Evolutionary conservation across 2,888 invertebrate genomes (phyloP).

Genomic region (Hymenopus coronatus): DNA sequence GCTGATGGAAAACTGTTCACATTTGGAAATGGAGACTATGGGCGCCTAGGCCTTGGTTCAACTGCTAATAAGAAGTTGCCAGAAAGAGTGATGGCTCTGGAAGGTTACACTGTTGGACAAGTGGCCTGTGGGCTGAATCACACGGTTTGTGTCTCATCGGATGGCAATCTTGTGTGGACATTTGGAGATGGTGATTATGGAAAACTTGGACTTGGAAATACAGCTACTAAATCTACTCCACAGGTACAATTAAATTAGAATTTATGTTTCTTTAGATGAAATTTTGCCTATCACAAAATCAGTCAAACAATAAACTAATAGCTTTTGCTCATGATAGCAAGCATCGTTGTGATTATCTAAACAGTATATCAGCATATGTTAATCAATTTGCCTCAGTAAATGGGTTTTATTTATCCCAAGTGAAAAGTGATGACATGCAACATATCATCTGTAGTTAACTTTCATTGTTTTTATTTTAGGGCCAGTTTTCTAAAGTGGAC

Average conservation of each 20-base stretch:
- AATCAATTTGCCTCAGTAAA: too few species aligned
- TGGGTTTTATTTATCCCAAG: too few species aligned
- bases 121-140: conserved; percentile 64
- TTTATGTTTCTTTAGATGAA: not conserved
- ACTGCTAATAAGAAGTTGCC: conserved; percentile 61
- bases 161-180: conserved; percentile 59
- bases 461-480: too few species aligned
- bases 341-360: too few species aligned
- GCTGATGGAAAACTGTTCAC: conserved; percentile 61
- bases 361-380: too few species aligned
- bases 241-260: conserved; percentile 40
- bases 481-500: too few species aligned
- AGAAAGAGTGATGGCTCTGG: conserved; percentile 54
- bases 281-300: too few species aligned
- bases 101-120: conserved; percentile 52
- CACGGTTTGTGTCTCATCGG: conserved; percentile 57
- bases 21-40: conserved; percentile 65
- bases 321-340: too few species aligned
- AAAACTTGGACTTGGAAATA: conserved; percentile 54
- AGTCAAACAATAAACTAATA: too few species aligned
- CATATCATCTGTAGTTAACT: too few species aligned
- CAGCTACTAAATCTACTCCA: conserved; percentile 49
- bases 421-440: too few species aligned
- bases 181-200: conserved; percentile 67
- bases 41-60: conserved; percentile 57